Conservation (phyloP, 1,140 invertebrate species). For the Cyrtorhinus lividipennis region DNA sequence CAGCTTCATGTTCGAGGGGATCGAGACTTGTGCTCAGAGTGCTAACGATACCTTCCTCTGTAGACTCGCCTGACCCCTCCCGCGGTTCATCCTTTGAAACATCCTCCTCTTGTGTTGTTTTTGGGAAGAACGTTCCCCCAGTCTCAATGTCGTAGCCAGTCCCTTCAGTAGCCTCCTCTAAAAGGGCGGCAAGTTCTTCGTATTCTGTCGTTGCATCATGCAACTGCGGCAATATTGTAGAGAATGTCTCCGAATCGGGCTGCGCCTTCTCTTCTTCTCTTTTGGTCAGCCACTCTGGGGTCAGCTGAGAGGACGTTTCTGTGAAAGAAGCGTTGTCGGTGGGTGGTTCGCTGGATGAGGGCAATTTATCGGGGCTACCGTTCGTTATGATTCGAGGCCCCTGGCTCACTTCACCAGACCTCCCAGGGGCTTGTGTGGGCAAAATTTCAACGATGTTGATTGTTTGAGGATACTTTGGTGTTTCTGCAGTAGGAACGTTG, state of each 20-base stretch:
- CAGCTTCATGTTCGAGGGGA: neutral
- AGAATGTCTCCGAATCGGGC: neutral
- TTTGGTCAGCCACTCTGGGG: neutral
- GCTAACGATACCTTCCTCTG: neutral
- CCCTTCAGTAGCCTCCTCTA: neutral
- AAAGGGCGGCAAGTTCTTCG: neutral
- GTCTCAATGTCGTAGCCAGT: conserved; percentile 9
- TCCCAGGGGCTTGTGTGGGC: neutral
- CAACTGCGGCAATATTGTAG: neutral
- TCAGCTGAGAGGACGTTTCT: neutral
- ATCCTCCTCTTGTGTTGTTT: neutral
- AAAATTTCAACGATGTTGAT: conserved; percentile 19
- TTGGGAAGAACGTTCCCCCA: conserved; percentile 8
- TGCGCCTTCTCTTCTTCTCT: neutral
- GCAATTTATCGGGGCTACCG: neutral
- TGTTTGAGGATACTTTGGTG: conserved; percentile 15
- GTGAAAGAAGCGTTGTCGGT: neutral
- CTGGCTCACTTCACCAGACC: conserved; percentile 10
- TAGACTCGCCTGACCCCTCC: neutral
- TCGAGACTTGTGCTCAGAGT: neutral
- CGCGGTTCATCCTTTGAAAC: neutral
- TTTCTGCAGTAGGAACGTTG: conserved; percentile 1
- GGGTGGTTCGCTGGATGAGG: neutral
- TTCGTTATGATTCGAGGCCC: conserved; percentile 16
- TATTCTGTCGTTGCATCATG: neutral